Percentiles rank a stretch among this genome's conserved stretches.
Conservation (phyloP, 2,797 vertebrate genomes). For the Babyrousa celebensis region DNA sequence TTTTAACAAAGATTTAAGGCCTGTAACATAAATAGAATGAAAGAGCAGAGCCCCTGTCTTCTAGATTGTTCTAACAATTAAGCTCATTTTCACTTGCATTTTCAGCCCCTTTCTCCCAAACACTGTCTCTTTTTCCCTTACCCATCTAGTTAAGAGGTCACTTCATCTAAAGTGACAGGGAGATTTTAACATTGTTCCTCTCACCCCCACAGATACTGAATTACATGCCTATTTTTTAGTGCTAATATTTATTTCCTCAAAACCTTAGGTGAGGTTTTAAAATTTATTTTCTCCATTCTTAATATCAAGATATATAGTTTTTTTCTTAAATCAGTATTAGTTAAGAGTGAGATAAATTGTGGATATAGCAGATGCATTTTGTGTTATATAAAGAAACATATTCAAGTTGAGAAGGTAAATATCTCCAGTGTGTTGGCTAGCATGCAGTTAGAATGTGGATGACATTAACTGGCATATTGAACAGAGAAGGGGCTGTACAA, state of each 20-base stretch:
- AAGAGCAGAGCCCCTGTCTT: neutral
- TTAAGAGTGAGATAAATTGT: conserved; percentile 8
- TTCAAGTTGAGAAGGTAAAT: neutral
- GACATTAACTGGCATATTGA: neutral
- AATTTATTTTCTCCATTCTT: neutral
- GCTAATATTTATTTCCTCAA: neutral
- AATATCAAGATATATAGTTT: neutral
- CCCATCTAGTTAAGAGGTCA: neutral
- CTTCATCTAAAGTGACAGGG: conserved; percentile 20
- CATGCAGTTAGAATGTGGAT: neutral
- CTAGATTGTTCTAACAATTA: neutral
- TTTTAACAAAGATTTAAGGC: conserved; percentile 59
- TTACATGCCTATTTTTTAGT: neutral
- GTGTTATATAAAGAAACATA: neutral
- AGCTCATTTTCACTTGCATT: neutral
- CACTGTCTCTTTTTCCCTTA: neutral
- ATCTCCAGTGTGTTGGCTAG: neutral
- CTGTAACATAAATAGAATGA: neutral
- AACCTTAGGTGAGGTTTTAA: neutral
- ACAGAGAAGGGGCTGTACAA: neutral
- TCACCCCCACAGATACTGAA: neutral
- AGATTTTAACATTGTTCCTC: neutral
- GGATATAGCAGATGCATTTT: neutral
- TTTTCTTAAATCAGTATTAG: neutral
- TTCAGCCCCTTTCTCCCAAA: neutral